These are phyloP conservation scores for Danaus chrysippus DNA, from an alignment of 2,888 invertebrate species.

Conservation along the genomic window DNA sequence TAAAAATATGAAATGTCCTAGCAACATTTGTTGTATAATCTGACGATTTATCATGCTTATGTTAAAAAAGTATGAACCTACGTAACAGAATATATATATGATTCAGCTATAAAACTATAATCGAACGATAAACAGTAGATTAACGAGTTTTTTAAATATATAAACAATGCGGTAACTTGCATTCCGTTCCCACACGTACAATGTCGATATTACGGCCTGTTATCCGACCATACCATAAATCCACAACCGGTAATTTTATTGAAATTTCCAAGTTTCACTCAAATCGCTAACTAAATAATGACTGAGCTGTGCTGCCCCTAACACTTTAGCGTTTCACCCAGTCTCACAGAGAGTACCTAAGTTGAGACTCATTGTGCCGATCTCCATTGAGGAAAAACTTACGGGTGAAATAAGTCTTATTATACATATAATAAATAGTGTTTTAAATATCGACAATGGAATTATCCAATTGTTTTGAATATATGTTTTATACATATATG, in stretches of 20 bases:
- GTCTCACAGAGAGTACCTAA: conserved; percentile 54
- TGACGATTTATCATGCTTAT: no score
- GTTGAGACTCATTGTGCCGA: conserved; percentile 56
- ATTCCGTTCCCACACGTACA: conserved; percentile 28
- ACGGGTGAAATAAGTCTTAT: no score
- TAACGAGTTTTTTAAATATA: conserved; percentile 18
- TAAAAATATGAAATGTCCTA: no score
- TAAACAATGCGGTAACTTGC: conserved; percentile 23
- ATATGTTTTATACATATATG: no score
- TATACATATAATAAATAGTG: no score
- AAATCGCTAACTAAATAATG: conserved; percentile 67
- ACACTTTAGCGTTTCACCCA: conserved; percentile 67
- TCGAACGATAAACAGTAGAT: conserved; percentile 12
- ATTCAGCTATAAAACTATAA: conserved; percentile 3
- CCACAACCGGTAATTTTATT: conserved; percentile 58
- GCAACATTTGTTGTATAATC: no score
- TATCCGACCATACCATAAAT: conserved; percentile 30
- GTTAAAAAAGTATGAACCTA: neutral
- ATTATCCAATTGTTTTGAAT: no score
- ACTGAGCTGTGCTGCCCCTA: conserved; percentile 52
- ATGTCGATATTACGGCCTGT: conserved; percentile 24
- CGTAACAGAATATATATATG: neutral
- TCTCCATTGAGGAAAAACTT: conserved; percentile 33
- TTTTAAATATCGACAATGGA: conserved; percentile 36
- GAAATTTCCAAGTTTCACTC: conserved; percentile 66